phyloP scores from a whole-genome alignment of 2,797 vertebrate genomes.

The Bovichtus variegatus region DNA sequence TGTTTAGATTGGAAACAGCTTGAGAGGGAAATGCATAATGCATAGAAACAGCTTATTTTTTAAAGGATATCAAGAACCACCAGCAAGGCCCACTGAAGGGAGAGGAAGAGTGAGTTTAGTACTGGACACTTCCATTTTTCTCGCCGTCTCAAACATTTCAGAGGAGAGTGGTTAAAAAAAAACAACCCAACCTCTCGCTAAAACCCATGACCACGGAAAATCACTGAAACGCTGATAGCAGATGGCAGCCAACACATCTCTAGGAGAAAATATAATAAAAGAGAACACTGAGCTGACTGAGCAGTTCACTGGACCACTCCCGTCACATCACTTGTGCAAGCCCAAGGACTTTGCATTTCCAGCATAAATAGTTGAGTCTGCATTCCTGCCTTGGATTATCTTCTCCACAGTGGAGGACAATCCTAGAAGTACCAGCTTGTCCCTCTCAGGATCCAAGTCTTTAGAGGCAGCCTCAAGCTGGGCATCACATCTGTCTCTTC shows the following conservation, averaged over 20 bases:
- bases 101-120: slow-evolving; percentile 7
- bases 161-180: slow-evolving; percentile 16
- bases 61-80: slow-evolving; percentile 10
- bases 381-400: slow-evolving; percentile 28
- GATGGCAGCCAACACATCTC: slow-evolving; percentile 34
- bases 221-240: slow-evolving; percentile 38
- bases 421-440: slow-evolving; percentile 24
- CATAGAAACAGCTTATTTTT: slow-evolving; percentile 8
- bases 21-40: background rate
- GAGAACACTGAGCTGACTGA: slow-evolving; percentile 37
- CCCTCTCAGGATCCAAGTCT: slow-evolving; percentile 22
- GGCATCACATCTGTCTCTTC: slow-evolving; percentile 38
- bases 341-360: slow-evolving; percentile 43
- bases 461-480: slow-evolving; percentile 34
- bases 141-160: slow-evolving; percentile 23
- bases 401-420: slow-evolving; percentile 1
- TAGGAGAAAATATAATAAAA: background rate
- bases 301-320: slow-evolving; percentile 27
- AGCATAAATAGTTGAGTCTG: slow-evolving; percentile 45
- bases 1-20: slow-evolving; percentile 7
- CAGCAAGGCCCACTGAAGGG: background rate
- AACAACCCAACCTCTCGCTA: background rate
- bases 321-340: slow-evolving; percentile 24
- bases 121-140: background rate
- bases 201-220: slow-evolving; percentile 27